A percentile compares a stretch with the other conserved stretches of the same genome.
Conservation (phyloP, 92 coral and sea anemone genomes). For the Epizoanthus stellaris region DNA sequence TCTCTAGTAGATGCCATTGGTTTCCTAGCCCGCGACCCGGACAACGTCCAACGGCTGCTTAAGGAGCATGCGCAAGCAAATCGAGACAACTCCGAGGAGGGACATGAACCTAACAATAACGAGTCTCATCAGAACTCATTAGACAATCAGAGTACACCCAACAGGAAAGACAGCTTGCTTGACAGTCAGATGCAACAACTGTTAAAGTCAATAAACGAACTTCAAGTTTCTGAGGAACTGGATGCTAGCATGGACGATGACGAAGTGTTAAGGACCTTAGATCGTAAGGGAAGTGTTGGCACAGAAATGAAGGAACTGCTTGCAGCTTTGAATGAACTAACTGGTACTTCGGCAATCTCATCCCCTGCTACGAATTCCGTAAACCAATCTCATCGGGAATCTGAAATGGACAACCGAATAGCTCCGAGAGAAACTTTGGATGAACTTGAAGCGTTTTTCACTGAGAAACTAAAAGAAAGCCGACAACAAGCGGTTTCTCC, state of each 20-base stretch:
- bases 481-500: slow-evolving; percentile 54
- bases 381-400: slow-evolving; percentile 39
- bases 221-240: slow-evolving; percentile 43
- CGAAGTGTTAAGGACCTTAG: slow-evolving; percentile 25
- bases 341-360: slow-evolving; percentile 13
- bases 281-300: slow-evolving; percentile 64
- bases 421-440: slow-evolving; percentile 68
- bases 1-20: slow-evolving; percentile 39
- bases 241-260: slow-evolving; percentile 46
- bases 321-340: slow-evolving; percentile 58
- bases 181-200: slow-evolving; percentile 63
- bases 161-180: slow-evolving; percentile 3
- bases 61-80: slow-evolving; percentile 14
- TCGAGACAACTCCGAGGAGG: not conserved
- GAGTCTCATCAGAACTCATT: not conserved
- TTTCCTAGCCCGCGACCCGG: slow-evolving; percentile 44
- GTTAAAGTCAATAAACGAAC: slow-evolving; percentile 61
- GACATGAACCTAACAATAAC: slow-evolving; percentile 12
- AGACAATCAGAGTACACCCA: not conserved
- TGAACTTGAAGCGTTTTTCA: slow-evolving; percentile 81
- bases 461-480: slow-evolving; percentile 72
- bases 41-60: slow-evolving; percentile 38
- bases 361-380: slow-evolving; percentile 50
- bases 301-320: slow-evolving; percentile 63
- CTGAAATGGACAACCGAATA: not conserved